Evolutionary conservation across 2,113 vertebrate genomes (phyloP), one percentile per base, ranked within the genome.

Genomic region (Chrysochloris asiatica): DNA sequence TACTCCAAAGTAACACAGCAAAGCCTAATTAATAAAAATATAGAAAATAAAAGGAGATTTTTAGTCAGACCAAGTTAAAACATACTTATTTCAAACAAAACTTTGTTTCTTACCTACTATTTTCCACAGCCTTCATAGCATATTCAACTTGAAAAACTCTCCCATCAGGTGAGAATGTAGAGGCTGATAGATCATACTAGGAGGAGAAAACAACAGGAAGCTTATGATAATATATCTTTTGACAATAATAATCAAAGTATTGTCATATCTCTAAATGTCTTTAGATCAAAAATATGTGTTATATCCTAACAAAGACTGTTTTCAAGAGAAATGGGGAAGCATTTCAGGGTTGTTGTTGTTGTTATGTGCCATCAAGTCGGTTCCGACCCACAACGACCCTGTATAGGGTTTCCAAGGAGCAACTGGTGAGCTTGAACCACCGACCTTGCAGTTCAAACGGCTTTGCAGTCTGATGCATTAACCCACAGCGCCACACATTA

Each of bases 111-210:
- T 95, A 99, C 99, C 99, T 99, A 96, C 99, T 99, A 28, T 99
- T 99, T 97, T 99, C 99, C 45, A 99, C 99, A 16, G 99, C 99
- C 96, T 99, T 99, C 98, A 99, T 99, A 67, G 99, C 99, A 97
- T 99, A 99, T 90, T 99, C 99, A 93, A 99, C 99, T 96, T 99
- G 99, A 95, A 99, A 99, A 56, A 99, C 99, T 94, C 99, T 98
- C 45, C 99, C 99, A 95, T 99, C 99, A 8, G 99, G 99, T 73
- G 99, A 99, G 96, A 99, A 99, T 0, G 99, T 99, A 93, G 99
- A 99, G 48, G 99, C 99, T 19, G 99, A 99, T 95, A 99, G 96
- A 95, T 99, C 99, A 63, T 99, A 99, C 99, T 98, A 96, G 8
- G 93, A 89, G 8, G 47, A 65, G 96, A 95, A 93, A 0, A 65